phyloP scores from a whole-genome alignment of 2,113 vertebrate genomes.

The Seriola quinqueradiata region DNA sequence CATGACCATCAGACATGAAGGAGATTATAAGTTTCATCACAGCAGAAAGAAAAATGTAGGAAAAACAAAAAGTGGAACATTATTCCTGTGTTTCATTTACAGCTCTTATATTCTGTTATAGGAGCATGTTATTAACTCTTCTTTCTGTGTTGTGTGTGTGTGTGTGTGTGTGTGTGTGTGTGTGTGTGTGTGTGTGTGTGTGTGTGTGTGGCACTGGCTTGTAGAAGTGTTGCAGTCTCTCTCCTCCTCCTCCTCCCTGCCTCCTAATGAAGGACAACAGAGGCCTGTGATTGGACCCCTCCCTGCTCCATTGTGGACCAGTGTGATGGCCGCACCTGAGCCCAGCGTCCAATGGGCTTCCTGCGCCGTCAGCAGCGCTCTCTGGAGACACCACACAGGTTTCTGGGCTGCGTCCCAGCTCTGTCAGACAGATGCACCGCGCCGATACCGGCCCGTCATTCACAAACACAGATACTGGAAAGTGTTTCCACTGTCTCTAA shows the following conservation, averaged over 20 bases:
- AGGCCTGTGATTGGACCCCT: slow-evolving; percentile 58
- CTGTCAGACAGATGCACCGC: background rate
- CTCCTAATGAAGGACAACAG: slow-evolving; percentile 10
- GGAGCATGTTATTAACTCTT: background rate
- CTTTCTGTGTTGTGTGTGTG: too few relatives aligned
- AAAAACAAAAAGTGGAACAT: too few relatives aligned
- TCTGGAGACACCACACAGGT: slow-evolving; percentile 40
- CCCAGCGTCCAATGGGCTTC: slow-evolving; percentile 53
- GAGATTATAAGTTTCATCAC: too few relatives aligned
- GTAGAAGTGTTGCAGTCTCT: slow-evolving; percentile 5
- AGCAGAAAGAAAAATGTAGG: too few relatives aligned
- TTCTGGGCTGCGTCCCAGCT: slow-evolving; percentile 19
- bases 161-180: slow-evolving; percentile 5
- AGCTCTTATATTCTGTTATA: slow-evolving; percentile 18
- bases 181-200: background rate
- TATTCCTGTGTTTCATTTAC: background rate
- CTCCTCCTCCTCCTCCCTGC: slow-evolving; percentile 12
- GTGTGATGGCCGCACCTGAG: slow-evolving; percentile 67
- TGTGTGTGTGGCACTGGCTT: slow-evolving; percentile 8
- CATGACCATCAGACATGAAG: background rate
- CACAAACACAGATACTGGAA: background rate
- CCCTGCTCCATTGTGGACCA: slow-evolving; percentile 42
- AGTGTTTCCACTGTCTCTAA: too few relatives aligned
- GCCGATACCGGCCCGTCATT: slow-evolving; percentile 18
- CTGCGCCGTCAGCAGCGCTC: slow-evolving; percentile 2